Evolutionary conservation across 2,797 vertebrate genomes (phyloP).

Genomic region (Morus bassanus): DNA sequence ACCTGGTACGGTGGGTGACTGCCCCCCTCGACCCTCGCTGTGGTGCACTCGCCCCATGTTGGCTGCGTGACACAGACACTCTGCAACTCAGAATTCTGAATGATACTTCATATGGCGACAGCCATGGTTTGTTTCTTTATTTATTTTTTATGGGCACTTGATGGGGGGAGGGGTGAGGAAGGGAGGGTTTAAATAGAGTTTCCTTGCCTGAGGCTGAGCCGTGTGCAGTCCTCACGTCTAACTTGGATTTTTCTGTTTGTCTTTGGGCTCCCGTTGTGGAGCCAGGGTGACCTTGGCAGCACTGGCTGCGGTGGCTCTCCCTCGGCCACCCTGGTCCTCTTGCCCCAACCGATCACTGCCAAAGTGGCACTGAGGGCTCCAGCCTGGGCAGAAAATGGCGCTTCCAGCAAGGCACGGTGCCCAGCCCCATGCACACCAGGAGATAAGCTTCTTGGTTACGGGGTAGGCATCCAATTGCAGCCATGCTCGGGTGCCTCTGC

Average conservation of each 20-base stretch:
- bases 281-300: not conserved
- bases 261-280: not conserved
- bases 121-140: not conserved
- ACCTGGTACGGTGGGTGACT: not conserved
- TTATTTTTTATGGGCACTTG: not conserved
- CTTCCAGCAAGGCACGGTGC: too few relatives aligned
- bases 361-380: not conserved
- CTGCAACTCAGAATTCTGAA: not conserved
- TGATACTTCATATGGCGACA: not conserved
- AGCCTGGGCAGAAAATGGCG: not conserved
- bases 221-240: not conserved
- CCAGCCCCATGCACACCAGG: not conserved
- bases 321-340: not conserved
- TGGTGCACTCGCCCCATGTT: too few relatives aligned
- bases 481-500: not conserved
- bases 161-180: not conserved
- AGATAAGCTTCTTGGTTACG: not conserved
- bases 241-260: not conserved
- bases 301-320: not conserved
- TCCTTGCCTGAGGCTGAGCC: not conserved
- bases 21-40: not conserved
- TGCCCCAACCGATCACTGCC: not conserved
- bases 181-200: not conserved
- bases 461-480: not conserved
- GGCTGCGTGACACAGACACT: not conserved